Conservation (phyloP, 2,113 vertebrate species). For the Grantiella picta region DNA sequence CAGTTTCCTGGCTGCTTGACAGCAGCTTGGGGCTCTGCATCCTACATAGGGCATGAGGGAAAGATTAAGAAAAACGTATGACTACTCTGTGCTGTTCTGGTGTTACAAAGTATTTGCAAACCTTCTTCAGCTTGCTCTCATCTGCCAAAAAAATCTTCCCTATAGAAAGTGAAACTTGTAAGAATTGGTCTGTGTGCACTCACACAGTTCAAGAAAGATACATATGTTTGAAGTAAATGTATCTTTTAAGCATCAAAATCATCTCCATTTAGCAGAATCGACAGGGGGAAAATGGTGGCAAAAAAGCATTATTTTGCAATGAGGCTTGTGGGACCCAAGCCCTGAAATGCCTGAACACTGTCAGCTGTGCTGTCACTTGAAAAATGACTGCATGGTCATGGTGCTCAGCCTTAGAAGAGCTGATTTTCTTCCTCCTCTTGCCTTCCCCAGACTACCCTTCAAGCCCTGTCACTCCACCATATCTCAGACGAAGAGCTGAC, state of each 20-base stretch:
- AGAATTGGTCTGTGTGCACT: neutral
- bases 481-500: neutral
- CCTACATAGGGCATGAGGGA: neutral
- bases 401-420: neutral
- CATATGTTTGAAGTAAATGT: rapidly evolving
- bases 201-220: neutral
- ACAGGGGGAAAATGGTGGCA: neutral
- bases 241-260: neutral
- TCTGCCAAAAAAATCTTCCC: neutral
- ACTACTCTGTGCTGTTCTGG: neutral
- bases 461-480: neutral
- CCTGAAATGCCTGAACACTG: neutral
- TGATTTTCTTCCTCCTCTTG: neutral
- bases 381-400: neutral
- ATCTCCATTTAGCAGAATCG: neutral
- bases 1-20: neutral
- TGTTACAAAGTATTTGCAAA: neutral
- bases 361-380: neutral
- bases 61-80: neutral
- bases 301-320: neutral
- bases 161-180: neutral
- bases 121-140: neutral
- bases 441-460: neutral
- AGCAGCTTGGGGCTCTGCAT: neutral
- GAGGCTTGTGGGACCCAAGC: neutral